Conservation (phyloP, 2,888 invertebrate genomes). For the Macrosiphum euphorbiae region DNA sequence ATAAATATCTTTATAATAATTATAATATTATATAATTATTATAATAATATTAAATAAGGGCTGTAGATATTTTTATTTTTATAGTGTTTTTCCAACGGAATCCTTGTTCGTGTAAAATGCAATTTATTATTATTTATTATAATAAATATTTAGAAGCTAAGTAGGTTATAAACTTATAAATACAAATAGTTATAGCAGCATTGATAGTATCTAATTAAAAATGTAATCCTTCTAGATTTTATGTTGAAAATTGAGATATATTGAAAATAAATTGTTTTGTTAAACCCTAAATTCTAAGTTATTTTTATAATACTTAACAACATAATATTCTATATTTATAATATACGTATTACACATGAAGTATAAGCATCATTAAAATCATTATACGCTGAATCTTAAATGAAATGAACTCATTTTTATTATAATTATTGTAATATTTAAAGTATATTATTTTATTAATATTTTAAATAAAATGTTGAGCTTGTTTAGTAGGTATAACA, state of each 20-base stretch:
- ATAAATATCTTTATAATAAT: not conserved
- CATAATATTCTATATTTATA: not conserved
- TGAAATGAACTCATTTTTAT: not conserved
- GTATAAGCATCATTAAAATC: not conserved
- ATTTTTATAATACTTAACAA: not conserved
- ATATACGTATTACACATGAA: not conserved
- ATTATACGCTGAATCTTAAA: not conserved
- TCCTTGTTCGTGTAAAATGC: not conserved
- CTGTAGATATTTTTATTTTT: not conserved
- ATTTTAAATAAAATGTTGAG: not conserved
- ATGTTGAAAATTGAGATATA: not conserved
- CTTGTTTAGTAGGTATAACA: not conserved
- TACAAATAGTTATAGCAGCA: not conserved
- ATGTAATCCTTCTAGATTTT: not conserved
- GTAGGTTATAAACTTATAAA: too few relatives aligned
- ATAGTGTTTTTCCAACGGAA: not conserved
- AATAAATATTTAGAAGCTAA: not conserved
- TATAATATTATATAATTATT: not conserved
- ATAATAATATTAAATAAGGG: not conserved
- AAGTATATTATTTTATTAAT: not conserved
- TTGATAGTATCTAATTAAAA: not conserved
- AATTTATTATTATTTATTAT: not conserved
- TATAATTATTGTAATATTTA: not conserved
- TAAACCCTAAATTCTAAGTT: not conserved
- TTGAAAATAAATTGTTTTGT: not conserved